A percentile compares a stretch with the other conserved stretches of the same genome.
Conservation (phyloP, 2,888 invertebrate species). For the Lucinisca nassula region DNA sequence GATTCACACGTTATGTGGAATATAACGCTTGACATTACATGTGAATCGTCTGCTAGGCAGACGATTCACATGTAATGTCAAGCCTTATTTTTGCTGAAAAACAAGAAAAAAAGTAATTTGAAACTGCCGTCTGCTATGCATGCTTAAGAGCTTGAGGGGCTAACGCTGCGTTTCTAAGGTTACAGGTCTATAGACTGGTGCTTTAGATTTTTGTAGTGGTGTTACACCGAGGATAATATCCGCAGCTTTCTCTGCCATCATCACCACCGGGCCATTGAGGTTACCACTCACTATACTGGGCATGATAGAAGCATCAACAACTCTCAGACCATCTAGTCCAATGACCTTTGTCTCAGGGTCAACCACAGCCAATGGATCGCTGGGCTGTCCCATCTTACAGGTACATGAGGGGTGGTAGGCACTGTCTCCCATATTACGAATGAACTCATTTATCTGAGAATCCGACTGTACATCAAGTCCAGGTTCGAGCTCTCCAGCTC, state of each 20-base stretch:
- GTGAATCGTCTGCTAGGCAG: too few species aligned
- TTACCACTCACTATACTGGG: conserved; percentile 94
- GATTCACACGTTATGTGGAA: too few species aligned
- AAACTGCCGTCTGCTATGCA: too few species aligned
- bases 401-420: conserved; percentile 95
- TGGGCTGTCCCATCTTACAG: conserved; percentile 91
- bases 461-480: conserved; percentile 83
- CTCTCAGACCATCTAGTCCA: conserved; percentile 91
- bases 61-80: too few species aligned
- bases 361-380: conserved; percentile 90
- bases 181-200: conserved; percentile 83
- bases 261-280: conserved; percentile 90
- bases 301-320: conserved; percentile 94
- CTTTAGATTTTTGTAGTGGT: conserved; percentile 84
- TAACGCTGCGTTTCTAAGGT: conserved; percentile 72
- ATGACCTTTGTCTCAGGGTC: conserved; percentile 89
- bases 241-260: conserved; percentile 89
- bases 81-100: too few species aligned
- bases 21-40: too few species aligned
- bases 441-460: conserved; percentile 87
- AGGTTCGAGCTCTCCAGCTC: conserved; percentile 82
- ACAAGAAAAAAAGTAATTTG: too few species aligned
- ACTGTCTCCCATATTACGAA: conserved; percentile 88
- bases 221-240: conserved; percentile 88
- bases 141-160: too few species aligned